Percentiles rank a stretch among this genome's conserved stretches.
Conservation (phyloP, 1,140 invertebrate species). For the Diachasmimorpha longicaudata region DNA sequence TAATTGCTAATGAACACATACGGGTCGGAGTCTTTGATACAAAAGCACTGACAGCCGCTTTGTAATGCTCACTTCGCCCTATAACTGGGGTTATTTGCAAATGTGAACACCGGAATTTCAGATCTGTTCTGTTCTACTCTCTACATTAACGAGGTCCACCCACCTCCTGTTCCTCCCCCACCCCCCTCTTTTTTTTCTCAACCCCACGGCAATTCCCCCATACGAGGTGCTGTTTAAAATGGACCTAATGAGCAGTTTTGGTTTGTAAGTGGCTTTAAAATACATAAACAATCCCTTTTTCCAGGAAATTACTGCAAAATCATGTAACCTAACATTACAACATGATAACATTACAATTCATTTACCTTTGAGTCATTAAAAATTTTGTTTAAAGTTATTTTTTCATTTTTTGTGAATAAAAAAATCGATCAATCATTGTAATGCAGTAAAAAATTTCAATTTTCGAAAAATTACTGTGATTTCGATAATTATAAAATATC, state of each 20-base stretch:
- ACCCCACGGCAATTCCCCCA: background rate
- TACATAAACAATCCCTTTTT: too few relatives aligned
- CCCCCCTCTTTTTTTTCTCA: background rate
- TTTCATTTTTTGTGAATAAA: too few relatives aligned
- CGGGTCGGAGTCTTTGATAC: conserved; percentile 53
- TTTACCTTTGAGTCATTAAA: too few relatives aligned
- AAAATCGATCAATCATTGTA: too few relatives aligned
- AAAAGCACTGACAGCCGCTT: conserved; percentile 43
- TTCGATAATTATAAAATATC: too few relatives aligned
- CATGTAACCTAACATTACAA: too few relatives aligned
- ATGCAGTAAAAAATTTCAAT: too few relatives aligned
- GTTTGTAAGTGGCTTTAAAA: too few relatives aligned
- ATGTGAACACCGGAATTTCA: conserved; percentile 50
- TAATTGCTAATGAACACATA: conserved; percentile 54
- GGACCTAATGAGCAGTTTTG: background rate
- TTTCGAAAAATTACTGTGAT: too few relatives aligned
- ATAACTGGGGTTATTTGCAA: conserved; percentile 41
- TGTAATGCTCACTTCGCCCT: conserved; percentile 40
- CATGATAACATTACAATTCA: too few relatives aligned
- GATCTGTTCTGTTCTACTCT: conserved; percentile 12
- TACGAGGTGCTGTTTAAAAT: background rate
- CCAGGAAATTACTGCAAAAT: too few relatives aligned
- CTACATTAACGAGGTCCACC: conserved; percentile 44
- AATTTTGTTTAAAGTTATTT: too few relatives aligned
- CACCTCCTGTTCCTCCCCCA: background rate